Percentiles rank a stretch among this genome's conserved stretches.
phyloP scores from a whole-genome alignment of 1,140 invertebrate species.

The Idris sp. region DNA sequence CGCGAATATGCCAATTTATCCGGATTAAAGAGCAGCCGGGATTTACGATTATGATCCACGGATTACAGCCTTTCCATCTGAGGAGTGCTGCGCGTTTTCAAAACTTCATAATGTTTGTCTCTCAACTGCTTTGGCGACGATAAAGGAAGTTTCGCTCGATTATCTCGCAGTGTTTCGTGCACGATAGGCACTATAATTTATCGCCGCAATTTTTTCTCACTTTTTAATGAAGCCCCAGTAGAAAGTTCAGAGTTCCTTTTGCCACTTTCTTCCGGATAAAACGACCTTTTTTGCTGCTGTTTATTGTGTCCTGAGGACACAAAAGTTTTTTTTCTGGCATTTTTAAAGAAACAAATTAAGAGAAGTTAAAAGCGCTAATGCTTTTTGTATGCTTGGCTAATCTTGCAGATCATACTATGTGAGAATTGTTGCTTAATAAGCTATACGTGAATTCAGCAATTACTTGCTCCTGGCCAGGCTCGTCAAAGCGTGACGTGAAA shows the following conservation, averaged over 20 bases:
- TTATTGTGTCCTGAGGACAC: too few relatives aligned
- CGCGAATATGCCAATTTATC: slow-evolving; percentile 51
- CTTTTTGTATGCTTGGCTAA: slow-evolving; percentile 31
- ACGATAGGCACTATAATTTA: too few relatives aligned
- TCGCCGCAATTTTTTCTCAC: too few relatives aligned
- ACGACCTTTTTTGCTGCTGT: background rate
- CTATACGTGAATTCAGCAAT: slow-evolving; percentile 33
- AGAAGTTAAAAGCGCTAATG: slow-evolving; percentile 10
- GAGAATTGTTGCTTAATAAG: slow-evolving; percentile 45
- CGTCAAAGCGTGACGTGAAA: slow-evolving; percentile 56
- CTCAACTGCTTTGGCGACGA: too few relatives aligned
- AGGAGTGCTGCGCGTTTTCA: too few relatives aligned
- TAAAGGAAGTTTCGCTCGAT: too few relatives aligned
- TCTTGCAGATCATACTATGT: slow-evolving; percentile 38
- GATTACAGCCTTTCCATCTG: slow-evolving; percentile 9
- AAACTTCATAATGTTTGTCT: too few relatives aligned
- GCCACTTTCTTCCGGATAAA: slow-evolving; percentile 19
- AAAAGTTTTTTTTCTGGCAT: too few relatives aligned
- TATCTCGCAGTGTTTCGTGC: too few relatives aligned
- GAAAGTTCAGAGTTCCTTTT: too few relatives aligned
- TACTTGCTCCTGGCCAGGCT: slow-evolving; percentile 34
- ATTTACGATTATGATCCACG: slow-evolving; percentile 47
- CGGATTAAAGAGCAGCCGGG: slow-evolving; percentile 28
- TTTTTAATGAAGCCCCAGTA: too few relatives aligned
- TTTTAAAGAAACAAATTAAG: slow-evolving; percentile 11